Conservation (phyloP, 2,113 vertebrate species). For the Spea bombifrons region DNA sequence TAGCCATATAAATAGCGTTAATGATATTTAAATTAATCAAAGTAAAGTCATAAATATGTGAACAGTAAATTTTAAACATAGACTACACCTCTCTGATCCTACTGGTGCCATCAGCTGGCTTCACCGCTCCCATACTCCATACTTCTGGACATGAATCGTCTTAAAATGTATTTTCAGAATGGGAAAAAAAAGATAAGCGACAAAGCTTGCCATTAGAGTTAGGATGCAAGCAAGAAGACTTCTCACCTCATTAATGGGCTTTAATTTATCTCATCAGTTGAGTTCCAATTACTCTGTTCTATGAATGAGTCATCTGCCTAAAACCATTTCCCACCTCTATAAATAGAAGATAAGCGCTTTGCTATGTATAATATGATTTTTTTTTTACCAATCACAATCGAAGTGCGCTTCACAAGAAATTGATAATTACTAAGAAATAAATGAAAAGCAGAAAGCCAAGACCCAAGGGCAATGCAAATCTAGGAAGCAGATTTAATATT, state of each 20-base stretch:
- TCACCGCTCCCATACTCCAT: too few relatives aligned
- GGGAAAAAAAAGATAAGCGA: not conserved
- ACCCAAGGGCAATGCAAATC: not conserved
- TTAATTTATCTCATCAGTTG: not conserved
- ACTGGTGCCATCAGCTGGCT: too few relatives aligned
- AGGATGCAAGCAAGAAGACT: not conserved
- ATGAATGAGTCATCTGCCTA: not conserved
- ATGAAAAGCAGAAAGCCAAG: not conserved
- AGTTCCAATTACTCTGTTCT: not conserved
- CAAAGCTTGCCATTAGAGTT: not conserved
- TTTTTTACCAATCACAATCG: not conserved
- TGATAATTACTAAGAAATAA: slow-evolving; percentile 2
- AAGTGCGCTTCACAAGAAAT: not conserved
- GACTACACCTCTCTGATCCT: too few relatives aligned
- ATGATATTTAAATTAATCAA: too few relatives aligned
- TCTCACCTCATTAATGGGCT: not conserved
- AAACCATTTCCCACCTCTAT: not conserved
- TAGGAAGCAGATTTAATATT: not conserved
- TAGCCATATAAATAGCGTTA: too few relatives aligned
- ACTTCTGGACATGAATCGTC: too few relatives aligned
- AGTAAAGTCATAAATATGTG: too few relatives aligned
- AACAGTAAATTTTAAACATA: too few relatives aligned
- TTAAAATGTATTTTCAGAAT: not conserved
- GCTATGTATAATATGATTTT: not conserved
- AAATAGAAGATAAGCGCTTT: not conserved